These are phyloP conservation scores for Solea solea DNA, from an alignment of 2,113 vertebrate species.

Conservation along the genomic window DNA sequence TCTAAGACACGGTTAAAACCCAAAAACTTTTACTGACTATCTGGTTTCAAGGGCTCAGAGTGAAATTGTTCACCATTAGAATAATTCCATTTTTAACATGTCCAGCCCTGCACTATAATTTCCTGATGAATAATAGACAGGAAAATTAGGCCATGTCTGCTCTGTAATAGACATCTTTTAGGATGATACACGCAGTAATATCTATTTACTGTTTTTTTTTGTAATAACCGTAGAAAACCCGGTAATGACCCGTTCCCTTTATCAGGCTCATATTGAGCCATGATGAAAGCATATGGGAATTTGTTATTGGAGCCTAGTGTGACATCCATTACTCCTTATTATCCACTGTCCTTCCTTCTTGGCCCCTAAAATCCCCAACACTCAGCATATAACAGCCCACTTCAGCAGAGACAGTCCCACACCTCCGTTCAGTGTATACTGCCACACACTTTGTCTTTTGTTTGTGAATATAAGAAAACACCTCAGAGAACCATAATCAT, in stretches of 20 bases:
- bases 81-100: constrained; percentile 30
- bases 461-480: constrained; percentile 58
- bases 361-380: constrained; percentile 50
- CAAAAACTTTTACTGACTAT: constrained; percentile 5
- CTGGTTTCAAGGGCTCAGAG: constrained; percentile 10
- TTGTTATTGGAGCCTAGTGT: constrained; percentile 71
- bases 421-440: constrained; percentile 42
- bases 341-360: constrained; percentile 63
- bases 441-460: constrained; percentile 60
- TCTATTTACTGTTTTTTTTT: constrained; percentile 65
- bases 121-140: constrained; percentile 56
- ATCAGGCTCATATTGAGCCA: constrained; percentile 75
- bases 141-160: constrained; percentile 45
- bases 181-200: constrained; percentile 73
- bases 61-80: constrained; percentile 21
- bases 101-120: constrained; percentile 36
- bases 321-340: constrained; percentile 78
- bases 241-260: constrained; percentile 79
- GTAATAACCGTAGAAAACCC: constrained; percentile 72
- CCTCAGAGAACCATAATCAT: constrained; percentile 62
- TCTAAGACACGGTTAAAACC: not conserved
- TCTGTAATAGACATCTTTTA: constrained; percentile 64
- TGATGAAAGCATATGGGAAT: constrained; percentile 81
- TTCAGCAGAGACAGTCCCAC: constrained; percentile 41
- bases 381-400: constrained; percentile 39